Evolutionary conservation across 1,140 invertebrate genomes (phyloP).

Genomic region (Amphibalanus amphitrite): DNA sequence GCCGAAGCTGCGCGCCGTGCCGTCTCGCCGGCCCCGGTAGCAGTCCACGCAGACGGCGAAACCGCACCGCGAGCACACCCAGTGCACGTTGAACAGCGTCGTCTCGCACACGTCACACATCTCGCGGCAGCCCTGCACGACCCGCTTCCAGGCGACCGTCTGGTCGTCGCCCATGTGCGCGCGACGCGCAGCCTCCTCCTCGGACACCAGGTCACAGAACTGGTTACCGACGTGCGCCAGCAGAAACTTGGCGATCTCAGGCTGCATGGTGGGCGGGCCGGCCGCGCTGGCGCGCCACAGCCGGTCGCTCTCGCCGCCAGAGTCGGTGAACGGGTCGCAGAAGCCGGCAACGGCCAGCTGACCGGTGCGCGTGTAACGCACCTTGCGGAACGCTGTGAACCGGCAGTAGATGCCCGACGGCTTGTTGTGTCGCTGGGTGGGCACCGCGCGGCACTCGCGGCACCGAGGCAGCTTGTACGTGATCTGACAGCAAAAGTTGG

Average conservation of each 20-base stretch:
- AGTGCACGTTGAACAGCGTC: constrained; percentile 94
- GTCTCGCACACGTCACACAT: constrained; percentile 98
- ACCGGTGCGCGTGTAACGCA: constrained; percentile 76
- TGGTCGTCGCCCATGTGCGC: constrained; percentile 21
- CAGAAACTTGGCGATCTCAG: constrained; percentile 78
- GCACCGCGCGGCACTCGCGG: constrained; percentile 73
- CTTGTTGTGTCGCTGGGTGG: constrained; percentile 62
- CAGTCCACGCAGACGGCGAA: constrained; percentile 96
- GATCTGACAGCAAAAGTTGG: constrained; percentile 60
- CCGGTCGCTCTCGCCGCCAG: constrained; percentile 42
- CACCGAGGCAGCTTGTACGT: constrained; percentile 76
- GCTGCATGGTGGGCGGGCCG: constrained; percentile 35
- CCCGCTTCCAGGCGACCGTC: constrained; percentile 82
- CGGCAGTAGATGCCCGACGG: constrained; percentile 84
- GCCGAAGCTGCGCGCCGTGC: constrained; percentile 39
- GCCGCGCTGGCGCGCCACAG: not conserved
- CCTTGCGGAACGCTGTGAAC: constrained; percentile 85
- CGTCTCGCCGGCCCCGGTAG: constrained; percentile 55
- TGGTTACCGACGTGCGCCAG: constrained; percentile 83
- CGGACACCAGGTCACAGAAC: constrained; percentile 82
- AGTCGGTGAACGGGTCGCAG: constrained; percentile 67
- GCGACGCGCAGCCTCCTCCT: constrained; percentile 69
- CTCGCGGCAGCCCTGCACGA: constrained; percentile 86
- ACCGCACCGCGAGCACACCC: constrained; percentile 92
- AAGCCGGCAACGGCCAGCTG: constrained; percentile 82